A percentile compares a stretch with the other conserved stretches of the same genome.
These are phyloP conservation scores for Rhineura floridana DNA, from an alignment of 2,113 vertebrate genomes.

Conservation along the genomic window DNA sequence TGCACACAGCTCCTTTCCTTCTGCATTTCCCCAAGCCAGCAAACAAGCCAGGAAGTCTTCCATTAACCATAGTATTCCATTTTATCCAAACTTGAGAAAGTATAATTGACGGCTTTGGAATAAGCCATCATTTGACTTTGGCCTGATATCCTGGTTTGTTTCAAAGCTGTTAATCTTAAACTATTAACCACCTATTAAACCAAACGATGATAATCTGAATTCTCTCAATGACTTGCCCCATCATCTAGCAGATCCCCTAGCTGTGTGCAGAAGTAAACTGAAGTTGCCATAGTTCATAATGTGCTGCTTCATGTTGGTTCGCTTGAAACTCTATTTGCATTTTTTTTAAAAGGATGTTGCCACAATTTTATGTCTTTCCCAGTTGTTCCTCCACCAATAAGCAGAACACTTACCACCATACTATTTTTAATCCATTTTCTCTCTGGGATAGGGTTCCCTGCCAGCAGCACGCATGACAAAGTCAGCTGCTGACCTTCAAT, in stretches of 20 bases:
- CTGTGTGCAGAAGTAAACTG: neutral
- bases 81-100: too few species aligned
- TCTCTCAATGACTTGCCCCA: neutral
- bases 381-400: neutral
- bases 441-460: constrained; percentile 93
- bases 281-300: neutral
- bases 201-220: neutral
- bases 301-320: neutral
- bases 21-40: too few species aligned
- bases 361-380: neutral
- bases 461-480: constrained; percentile 89
- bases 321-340: neutral
- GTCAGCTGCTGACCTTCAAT: constrained; percentile 92
- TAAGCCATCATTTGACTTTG: too few species aligned
- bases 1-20: too few species aligned
- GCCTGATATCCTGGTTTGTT: neutral
- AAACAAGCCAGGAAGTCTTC: too few species aligned
- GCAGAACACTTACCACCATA: constrained; percentile 80
- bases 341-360: neutral
- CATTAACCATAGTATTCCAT: too few species aligned
- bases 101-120: too few species aligned
- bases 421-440: constrained; percentile 92
- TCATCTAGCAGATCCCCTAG: neutral
- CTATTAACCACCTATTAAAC: neutral
- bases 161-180: neutral